phyloP scores from a whole-genome alignment of 1,140 invertebrate species.

The Philopotamus ludificatus region DNA sequence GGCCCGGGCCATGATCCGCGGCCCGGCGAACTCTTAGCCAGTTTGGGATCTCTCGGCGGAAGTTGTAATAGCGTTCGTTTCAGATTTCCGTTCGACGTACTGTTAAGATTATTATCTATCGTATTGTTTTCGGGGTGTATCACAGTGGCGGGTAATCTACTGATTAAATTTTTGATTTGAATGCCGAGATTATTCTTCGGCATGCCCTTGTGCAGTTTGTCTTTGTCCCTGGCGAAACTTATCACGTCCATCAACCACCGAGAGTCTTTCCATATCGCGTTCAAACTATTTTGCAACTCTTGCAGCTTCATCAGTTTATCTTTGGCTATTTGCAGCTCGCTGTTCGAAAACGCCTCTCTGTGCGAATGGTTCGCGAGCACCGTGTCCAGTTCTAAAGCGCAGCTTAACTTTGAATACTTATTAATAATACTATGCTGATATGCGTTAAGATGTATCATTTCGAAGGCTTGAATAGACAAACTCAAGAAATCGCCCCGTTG shows the following conservation, averaged over 20 bases:
- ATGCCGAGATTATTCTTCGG: conserved; percentile 50
- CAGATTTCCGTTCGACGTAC: conserved; percentile 30
- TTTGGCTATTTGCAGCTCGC: conserved; percentile 81
- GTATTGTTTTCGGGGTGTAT: conserved; percentile 35
- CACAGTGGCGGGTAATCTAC: conserved; percentile 34
- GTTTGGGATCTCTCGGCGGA: conserved; percentile 69
- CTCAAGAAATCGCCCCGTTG: conserved; percentile 79
- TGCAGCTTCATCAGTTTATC: conserved; percentile 79
- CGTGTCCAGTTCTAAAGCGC: conserved; percentile 88
- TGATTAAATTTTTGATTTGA: conserved; percentile 43
- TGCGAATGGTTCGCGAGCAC: conserved; percentile 89
- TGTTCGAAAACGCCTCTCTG: conserved; percentile 89
- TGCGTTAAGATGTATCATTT: conserved; percentile 90
- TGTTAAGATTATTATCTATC: conserved; percentile 32
- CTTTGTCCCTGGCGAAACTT: conserved; percentile 84
- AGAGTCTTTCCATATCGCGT: conserved; percentile 85
- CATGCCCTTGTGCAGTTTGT: conserved; percentile 50
- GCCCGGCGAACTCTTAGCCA: conserved; percentile 72
- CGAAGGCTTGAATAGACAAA: conserved; percentile 81
- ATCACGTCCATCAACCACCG: conserved; percentile 95
- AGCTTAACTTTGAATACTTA: conserved; percentile 86
- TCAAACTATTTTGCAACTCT: conserved; percentile 78
- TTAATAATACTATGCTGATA: conserved; percentile 87
- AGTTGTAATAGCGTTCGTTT: conserved; percentile 61
- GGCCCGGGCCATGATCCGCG: conserved; percentile 82